A percentile compares a stretch with the other conserved stretches of the same genome.
These are phyloP conservation scores for Aselliscus stoliczkanus DNA, from an alignment of 2,797 vertebrate species.

Conservation along the genomic window DNA sequence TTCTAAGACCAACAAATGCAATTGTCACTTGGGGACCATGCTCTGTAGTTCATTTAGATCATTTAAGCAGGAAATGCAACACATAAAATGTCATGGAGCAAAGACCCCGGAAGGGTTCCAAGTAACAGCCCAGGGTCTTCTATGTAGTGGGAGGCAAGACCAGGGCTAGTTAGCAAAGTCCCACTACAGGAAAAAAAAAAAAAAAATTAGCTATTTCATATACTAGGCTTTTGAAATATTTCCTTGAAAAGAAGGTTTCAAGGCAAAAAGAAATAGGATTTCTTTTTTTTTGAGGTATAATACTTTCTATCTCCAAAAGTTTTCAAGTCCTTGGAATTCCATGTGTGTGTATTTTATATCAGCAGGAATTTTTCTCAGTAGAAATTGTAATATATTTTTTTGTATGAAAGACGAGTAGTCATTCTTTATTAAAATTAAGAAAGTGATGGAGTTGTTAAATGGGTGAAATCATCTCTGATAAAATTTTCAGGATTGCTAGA, in stretches of 20 bases:
- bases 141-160: not conserved
- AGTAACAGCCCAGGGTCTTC: not conserved
- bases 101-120: not conserved
- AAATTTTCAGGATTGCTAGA: conserved; percentile 7
- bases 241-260: not conserved
- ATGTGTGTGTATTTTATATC: not conserved
- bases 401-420: not conserved
- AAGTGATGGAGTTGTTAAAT: not conserved
- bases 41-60: not conserved
- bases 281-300: not conserved
- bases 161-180: not conserved
- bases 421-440: not conserved
- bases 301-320: not conserved
- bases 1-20: not conserved
- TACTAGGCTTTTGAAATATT: not conserved
- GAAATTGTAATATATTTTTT: not conserved
- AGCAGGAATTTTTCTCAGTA: not conserved
- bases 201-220: not conserved
- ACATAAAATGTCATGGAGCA: not conserved
- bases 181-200: not conserved
- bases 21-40: not conserved
- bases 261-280: not conserved
- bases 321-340: not conserved
- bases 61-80: not conserved
- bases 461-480: not conserved